Evolutionary conservation across 1,140 invertebrate species (phyloP), one percentile per base, ranked within the genome.

Genomic region (Pseudobourletiella spinata): DNA sequence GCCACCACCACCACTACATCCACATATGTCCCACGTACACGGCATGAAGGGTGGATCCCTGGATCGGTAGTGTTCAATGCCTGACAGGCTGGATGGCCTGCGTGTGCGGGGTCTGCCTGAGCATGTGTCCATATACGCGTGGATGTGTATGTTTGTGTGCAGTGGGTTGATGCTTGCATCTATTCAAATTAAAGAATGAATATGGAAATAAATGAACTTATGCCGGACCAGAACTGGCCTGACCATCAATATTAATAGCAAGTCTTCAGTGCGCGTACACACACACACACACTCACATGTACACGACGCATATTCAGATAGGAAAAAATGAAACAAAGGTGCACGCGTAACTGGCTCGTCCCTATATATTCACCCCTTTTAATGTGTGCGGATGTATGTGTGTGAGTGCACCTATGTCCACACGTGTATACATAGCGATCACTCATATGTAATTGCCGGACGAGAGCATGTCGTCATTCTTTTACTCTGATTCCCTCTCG

Each of bases 171-270:
- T 8, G 18, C 29, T 22, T 18, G 29, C 52, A 55, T 55, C 52
- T 55, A 55, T 55, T 55, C 28, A 55, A 55, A 55, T 55, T 55
- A 55, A 32, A 32, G 32, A 55, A 55, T 32, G 52, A 55, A 55
- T 55, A 55, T 55, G 52, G 52, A 55, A 55, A 55, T 35, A 55
- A 55, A 55, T 55, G 52, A 55, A 55, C 48, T 51, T 51, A 51
- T 32, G 52, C 52, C 52, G 52, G 52, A 55, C 52, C 28, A 55
- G 52, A 35, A 55, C 52, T 55, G 3, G 29, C 52, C 52, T 55
- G 52, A 55, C 52, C 52, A 55, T 55, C 32, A 35, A 55, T 55
- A 55, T 55, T 55, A 55, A 55, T 55, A 55, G 14, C 32, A 11
- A 32, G 28, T 14, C 32, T 18, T 32, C 28, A 35, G 52, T 24